Base-by-base conservation (phyloP, 2,113 vertebrate genomes). In the Gulo gulo region DNA sequence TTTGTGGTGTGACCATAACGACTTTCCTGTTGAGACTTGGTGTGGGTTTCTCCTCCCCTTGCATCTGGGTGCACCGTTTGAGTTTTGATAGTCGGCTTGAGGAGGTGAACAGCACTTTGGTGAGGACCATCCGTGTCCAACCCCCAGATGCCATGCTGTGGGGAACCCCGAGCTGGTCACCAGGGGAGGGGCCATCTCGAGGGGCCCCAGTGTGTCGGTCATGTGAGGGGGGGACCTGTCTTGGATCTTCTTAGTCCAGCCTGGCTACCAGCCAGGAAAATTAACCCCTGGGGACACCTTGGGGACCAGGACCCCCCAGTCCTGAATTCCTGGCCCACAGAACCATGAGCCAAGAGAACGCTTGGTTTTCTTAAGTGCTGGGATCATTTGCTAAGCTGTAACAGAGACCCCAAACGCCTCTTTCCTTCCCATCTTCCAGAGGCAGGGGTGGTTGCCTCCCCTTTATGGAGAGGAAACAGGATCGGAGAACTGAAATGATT, bases 161-260 rank as follows among this genome's bases (percentile, higher is more conserved):
- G 50, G 82, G 79, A 84, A 90, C 84, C 39, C 42, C 50, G 24
- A 24, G 82, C 21, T 36, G 10, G 36, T 63, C n/a, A 9, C 4
- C 11, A 42, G 24, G 47, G 57, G 7, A 73, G 52, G 26, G 55
- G n/a, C 82, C 55, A 4, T 5, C 21, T 6, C 55, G 24, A 61
- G 36, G 52, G 63, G 15, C 5, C 31, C 20, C 8, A 7, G 0
- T 14, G 67, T 13, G 2, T 29, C 31, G 18, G 52, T 74, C 39
- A 7, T 0, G 0, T 45, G 69, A 67, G 29, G 4, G 24, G 29
- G 6, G 24, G 50, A 84, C n/a, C 78, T 36, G 9, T 45, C 45
- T 31, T 26, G 69, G 45, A 34, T 61, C 39, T 9, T 47, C 31
- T 67, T 67, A 59, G 55, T n/a, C 52, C 55, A 74, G 59, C 34